Percentiles rank a stretch among this genome's conserved stretches.
These are phyloP conservation scores for Daktulosphaira vitifoliae DNA, from an alignment of 1,140 invertebrate genomes.

Conservation along the genomic window DNA sequence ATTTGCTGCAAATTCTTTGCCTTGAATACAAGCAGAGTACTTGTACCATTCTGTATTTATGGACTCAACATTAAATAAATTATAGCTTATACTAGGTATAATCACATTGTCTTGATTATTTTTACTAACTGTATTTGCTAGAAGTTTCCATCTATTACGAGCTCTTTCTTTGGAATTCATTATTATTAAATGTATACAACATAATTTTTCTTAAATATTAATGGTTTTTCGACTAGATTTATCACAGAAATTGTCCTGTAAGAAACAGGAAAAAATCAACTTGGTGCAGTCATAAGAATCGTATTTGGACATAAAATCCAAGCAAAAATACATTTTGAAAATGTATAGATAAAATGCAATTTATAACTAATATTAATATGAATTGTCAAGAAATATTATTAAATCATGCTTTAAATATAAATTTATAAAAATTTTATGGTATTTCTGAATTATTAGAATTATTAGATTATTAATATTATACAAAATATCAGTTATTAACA, in stretches of 20 bases:
- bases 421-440: too few relatives aligned
- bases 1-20: constrained; percentile 46
- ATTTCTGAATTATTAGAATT: too few relatives aligned
- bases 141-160: constrained; percentile 57
- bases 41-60: constrained; percentile 46
- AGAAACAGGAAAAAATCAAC: constrained; percentile 32
- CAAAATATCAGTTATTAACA: too few relatives aligned
- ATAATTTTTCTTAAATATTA: constrained; percentile 21
- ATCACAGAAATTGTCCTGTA: constrained; percentile 32
- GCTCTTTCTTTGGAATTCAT: constrained; percentile 42
- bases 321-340: too few relatives aligned
- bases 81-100: constrained; percentile 22
- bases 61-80: constrained; percentile 25
- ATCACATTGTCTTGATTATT: constrained; percentile 43
- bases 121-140: constrained; percentile 55
- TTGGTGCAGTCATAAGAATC: too few relatives aligned
- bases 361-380: too few relatives aligned
- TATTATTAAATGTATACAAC: constrained; percentile 21
- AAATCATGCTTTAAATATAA: too few relatives aligned
- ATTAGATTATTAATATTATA: too few relatives aligned
- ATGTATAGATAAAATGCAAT: too few relatives aligned
- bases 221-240: constrained; percentile 21
- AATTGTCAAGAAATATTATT: too few relatives aligned
- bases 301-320: too few relatives aligned
- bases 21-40: constrained; percentile 48